Conservation (phyloP, 2,797 vertebrate genomes). For the Onychomys torridus region DNA sequence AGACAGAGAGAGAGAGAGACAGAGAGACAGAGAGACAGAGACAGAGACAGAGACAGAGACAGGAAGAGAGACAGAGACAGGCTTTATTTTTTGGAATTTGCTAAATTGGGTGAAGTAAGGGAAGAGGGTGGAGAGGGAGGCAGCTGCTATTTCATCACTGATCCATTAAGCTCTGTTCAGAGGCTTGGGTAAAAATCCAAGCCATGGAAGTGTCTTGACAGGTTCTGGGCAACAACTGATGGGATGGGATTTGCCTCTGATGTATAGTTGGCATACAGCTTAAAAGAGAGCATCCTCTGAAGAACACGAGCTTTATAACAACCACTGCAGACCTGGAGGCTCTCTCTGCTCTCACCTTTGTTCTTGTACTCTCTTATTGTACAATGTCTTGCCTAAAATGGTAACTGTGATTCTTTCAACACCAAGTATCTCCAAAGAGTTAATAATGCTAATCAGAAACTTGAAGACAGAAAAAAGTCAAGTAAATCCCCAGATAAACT, state of each 20-base stretch:
- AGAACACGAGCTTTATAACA: not conserved
- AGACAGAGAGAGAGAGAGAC: not conserved
- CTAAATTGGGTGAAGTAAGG: not conserved
- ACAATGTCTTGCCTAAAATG: not conserved
- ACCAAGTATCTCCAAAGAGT: not conserved
- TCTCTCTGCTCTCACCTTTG: not conserved
- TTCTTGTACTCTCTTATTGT: not conserved
- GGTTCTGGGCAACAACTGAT: not conserved
- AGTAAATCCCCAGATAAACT: not conserved
- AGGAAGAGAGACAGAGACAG: not conserved
- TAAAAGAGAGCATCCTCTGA: not conserved
- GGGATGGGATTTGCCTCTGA: not conserved
- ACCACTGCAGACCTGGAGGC: no score
- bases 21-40: not conserved
- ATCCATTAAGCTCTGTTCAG: not conserved
- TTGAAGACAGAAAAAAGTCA: not conserved
- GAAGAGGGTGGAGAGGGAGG: not conserved
- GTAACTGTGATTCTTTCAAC: not conserved
- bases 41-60: not conserved
- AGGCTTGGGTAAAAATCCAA: slow-evolving; percentile 17
- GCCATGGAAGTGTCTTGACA: not conserved
- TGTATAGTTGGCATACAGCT: not conserved
- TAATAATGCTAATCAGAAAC: slow-evolving; percentile 39
- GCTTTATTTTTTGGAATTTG: slow-evolving; percentile 7
- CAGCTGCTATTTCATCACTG: not conserved